Conservation (phyloP, 2,113 vertebrate species). For the Rutilus rutilus region DNA sequence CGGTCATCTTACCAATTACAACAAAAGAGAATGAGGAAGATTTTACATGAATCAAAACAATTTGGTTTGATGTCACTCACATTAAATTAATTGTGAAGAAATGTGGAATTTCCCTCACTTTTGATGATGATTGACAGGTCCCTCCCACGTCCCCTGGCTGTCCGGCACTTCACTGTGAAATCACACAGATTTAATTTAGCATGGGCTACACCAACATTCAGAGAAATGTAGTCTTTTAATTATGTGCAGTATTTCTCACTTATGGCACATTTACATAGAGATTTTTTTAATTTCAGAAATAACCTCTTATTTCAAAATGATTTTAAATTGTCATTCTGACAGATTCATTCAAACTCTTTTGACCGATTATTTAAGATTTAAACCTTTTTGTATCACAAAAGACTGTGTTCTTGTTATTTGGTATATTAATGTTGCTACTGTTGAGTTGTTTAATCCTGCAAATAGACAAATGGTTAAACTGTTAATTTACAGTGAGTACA, state of each 20-base stretch:
- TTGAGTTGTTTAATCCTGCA: not conserved
- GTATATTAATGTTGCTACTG: not conserved
- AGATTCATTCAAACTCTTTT: not conserved
- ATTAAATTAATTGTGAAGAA: constrained; percentile 48
- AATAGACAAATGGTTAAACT: not conserved
- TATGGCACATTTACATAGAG: too few species aligned
- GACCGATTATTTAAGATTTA: not conserved
- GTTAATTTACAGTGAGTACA: not conserved
- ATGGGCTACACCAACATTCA: not conserved
- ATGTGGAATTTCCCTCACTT: constrained; percentile 65
- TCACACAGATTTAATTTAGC: not conserved
- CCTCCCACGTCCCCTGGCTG: constrained; percentile 46
- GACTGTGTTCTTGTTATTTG: not conserved
- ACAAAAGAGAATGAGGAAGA: not conserved
- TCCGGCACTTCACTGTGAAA: not conserved
- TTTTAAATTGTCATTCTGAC: not conserved
- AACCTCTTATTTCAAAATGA: not conserved
- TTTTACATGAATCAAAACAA: constrained; percentile 15
- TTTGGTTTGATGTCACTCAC: constrained; percentile 13
- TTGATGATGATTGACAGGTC: constrained; percentile 56
- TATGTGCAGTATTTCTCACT: too few species aligned
- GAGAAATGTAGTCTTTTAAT: not conserved
- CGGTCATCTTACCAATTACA: not conserved
- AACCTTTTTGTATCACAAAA: not conserved
- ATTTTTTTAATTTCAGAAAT: too few species aligned